Percentiles rank a stretch among this genome's conserved stretches.
These are phyloP conservation scores for Pachyseris speciosa DNA, from an alignment of 64 coral and sea anemone species.

Conservation along the genomic window DNA sequence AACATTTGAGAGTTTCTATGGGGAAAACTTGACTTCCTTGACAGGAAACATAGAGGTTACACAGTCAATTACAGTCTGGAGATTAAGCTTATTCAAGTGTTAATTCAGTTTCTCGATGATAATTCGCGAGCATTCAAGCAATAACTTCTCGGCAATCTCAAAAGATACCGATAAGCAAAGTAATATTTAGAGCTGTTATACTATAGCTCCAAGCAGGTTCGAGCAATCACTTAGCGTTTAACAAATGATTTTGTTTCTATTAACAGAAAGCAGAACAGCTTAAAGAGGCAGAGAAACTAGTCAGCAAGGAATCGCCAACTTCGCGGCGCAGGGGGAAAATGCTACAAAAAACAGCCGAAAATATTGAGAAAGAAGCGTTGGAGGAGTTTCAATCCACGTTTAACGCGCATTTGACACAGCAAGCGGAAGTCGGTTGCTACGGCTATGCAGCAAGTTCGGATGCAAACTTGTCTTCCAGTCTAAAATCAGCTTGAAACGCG, in stretches of 20 bases:
- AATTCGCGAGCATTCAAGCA: background rate
- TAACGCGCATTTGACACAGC: slow-evolving; percentile 33
- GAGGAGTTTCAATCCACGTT: slow-evolving; percentile 50
- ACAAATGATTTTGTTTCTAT: slow-evolving; percentile 33
- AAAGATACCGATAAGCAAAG: background rate
- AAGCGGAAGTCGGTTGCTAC: slow-evolving; percentile 27
- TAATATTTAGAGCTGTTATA: background rate
- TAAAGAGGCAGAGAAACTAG: slow-evolving; percentile 35
- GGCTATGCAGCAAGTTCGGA: slow-evolving; percentile 25
- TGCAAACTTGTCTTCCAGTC: background rate
- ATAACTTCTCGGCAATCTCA: background rate
- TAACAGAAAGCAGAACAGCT: slow-evolving; percentile 53
- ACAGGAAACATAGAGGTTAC: background rate
- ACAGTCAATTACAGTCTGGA: background rate
- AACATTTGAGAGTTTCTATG: background rate
- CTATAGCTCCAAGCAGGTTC: background rate
- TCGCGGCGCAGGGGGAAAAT: slow-evolving; percentile 26
- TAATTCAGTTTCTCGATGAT: background rate
- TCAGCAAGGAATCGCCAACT: slow-evolving; percentile 34
- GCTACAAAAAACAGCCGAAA: slow-evolving; percentile 36
- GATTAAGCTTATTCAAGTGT: background rate
- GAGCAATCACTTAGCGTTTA: background rate
- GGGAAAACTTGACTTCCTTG: background rate
- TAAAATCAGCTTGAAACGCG: background rate
- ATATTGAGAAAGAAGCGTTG: slow-evolving; percentile 41